Base-by-base conservation (phyloP, 2,888 invertebrate species). In the Drosophila pseudotalamancana region DNA sequence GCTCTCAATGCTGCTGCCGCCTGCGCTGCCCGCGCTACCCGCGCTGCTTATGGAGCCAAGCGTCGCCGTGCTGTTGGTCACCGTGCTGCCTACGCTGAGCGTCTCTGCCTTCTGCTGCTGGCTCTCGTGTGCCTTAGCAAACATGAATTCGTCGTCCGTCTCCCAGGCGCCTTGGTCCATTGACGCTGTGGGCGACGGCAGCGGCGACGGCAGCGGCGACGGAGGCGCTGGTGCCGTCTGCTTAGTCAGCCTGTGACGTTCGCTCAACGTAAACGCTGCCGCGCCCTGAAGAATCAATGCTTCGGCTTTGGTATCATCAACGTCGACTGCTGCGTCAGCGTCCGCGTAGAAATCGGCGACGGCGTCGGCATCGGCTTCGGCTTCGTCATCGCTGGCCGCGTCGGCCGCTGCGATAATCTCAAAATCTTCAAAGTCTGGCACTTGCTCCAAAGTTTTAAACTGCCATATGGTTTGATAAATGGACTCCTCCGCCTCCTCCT, bases 401-500 rank as follows among this genome's bases (percentile, higher is more conserved):
- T 49, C 65, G 23, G 35, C 39, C n/a, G 46, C 49, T 35, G 40
- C 27, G 56, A 74, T 71, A 59, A 75, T 75, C 53, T 75, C 72
- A 67, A 75, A 71, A 14, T 80, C 77, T 18, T 78, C 74, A 5
- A 66, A 35, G 37, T 29, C 46, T 14, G 61, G 35, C 25, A 54
- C 29, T 8, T 77, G 74, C 65, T 81, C 91, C 49, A 89, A 71
- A 0, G 91, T 91, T 62, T 90, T 88, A 62, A 90, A 91, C 65
- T 91, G 90, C 92, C 91, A 92, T 61, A 92, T 91, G 34, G 90
- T 90, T 35, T 92, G 92, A 64, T 92, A 92, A 54, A 92, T 91
- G 6, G 89, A 87, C 27, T 92, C 91, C 45, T 90, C 90, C 5
- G 80, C 75, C 0, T 68, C 72, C 3, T 62, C 40, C n/a, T 19